Evolutionary conservation across 1,140 invertebrate genomes (phyloP).

Genomic region (Caerostris darwini): DNA sequence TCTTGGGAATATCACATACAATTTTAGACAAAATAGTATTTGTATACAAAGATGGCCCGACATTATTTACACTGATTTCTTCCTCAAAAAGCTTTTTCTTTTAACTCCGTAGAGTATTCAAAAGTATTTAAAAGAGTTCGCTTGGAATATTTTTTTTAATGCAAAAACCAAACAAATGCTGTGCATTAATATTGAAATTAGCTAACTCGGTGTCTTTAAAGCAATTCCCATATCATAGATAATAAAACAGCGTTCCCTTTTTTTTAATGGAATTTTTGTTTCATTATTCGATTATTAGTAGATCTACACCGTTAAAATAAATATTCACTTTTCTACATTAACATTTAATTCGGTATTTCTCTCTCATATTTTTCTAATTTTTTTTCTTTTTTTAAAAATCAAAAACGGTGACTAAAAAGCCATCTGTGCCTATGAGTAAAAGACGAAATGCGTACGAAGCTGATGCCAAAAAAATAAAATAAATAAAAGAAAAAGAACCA

Average conservation of each 20-base stretch:
- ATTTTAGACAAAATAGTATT: constrained; percentile 19
- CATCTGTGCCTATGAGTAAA: constrained; percentile 56
- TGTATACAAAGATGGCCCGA: background rate
- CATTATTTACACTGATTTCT: background rate
- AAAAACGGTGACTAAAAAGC: constrained; percentile 72
- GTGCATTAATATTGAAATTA: constrained; percentile 23
- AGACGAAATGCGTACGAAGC: constrained; percentile 23
- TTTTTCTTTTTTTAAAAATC: constrained; percentile 34
- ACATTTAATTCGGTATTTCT: constrained; percentile 9
- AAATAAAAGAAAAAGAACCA: background rate
- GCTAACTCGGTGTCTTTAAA: background rate
- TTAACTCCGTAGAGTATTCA: constrained; percentile 31
- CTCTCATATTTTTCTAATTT: background rate
- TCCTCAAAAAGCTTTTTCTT: constrained; percentile 12
- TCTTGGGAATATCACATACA: background rate
- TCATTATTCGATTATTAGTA: constrained; percentile 62
- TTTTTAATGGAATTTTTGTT: background rate
- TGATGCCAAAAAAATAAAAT: background rate
- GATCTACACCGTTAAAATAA: constrained; percentile 52
- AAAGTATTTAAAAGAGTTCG: constrained; percentile 42
- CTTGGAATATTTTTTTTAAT: constrained; percentile 10
- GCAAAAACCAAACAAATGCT: constrained; percentile 9
- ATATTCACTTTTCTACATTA: constrained; percentile 66
- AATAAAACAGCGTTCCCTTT: background rate
- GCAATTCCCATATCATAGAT: background rate